Percentiles rank a stretch among this genome's conserved stretches.
These are phyloP conservation scores for Chelon auratus DNA, from an alignment of 2,797 vertebrate species.

Conservation along the genomic window DNA sequence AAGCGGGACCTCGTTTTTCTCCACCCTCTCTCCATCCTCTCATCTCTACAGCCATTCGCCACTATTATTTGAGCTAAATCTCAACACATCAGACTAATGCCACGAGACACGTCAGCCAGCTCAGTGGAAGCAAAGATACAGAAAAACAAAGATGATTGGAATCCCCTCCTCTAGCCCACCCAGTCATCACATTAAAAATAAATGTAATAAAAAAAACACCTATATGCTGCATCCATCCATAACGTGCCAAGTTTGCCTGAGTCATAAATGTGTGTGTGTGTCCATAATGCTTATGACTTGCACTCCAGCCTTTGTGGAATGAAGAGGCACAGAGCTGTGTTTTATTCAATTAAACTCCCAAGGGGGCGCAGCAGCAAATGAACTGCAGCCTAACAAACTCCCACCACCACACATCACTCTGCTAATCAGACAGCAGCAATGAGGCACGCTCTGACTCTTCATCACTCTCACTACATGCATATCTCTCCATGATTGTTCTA, in stretches of 20 bases:
- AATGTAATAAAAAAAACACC: too few species aligned
- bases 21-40: constrained; percentile 20
- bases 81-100: constrained; percentile 55
- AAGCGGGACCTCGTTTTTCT: constrained; percentile 30
- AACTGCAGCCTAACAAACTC: constrained; percentile 76
- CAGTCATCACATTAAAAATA: too few species aligned
- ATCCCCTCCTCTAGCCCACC: not conserved
- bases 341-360: constrained; percentile 77
- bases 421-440: constrained; percentile 74
- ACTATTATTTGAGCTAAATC: constrained; percentile 55
- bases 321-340: constrained; percentile 57
- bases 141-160: constrained; percentile 29
- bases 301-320: constrained; percentile 58
- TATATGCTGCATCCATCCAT: not conserved
- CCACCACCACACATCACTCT: constrained; percentile 72
- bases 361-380: constrained; percentile 64
- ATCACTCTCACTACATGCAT: constrained; percentile 19
- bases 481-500: constrained; percentile 10
- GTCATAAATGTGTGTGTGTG: constrained; percentile 11
- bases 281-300: constrained; percentile 41
- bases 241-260: constrained; percentile 14
- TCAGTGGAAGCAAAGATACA: constrained; percentile 20
- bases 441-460: constrained; percentile 42
- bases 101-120: constrained; percentile 33
- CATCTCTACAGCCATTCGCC: constrained; percentile 28